Conservation (phyloP, 2,888 invertebrate species). For the Vesta saturnalis region DNA sequence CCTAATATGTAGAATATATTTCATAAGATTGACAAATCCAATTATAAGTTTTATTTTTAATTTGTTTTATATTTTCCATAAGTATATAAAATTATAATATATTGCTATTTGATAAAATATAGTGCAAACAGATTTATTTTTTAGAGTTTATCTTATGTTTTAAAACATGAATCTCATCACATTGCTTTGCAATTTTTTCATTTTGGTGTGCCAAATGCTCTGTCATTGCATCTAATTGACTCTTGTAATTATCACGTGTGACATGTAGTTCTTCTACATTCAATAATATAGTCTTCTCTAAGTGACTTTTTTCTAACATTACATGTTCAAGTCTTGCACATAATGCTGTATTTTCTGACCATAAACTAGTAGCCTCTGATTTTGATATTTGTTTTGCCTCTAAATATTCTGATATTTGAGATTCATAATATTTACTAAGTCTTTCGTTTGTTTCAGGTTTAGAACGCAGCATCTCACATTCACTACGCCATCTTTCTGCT, state of each 20-base stretch:
- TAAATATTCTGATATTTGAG: slow-evolving; percentile 54
- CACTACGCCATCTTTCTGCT: slow-evolving; percentile 77
- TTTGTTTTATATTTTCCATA: too few species aligned
- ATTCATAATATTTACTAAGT: slow-evolving; percentile 58
- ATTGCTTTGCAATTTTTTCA: slow-evolving; percentile 85
- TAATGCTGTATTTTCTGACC: slow-evolving; percentile 60
- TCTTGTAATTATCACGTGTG: slow-evolving; percentile 73
- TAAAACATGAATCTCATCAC: slow-evolving; percentile 80
- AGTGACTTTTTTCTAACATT: slow-evolving; percentile 62
- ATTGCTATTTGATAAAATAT: too few species aligned
- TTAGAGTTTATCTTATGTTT: slow-evolving; percentile 65
- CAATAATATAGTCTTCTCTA: slow-evolving; percentile 66
- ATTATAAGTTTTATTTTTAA: too few species aligned
- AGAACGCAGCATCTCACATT: slow-evolving; percentile 70
- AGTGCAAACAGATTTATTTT: slow-evolving; percentile 51
- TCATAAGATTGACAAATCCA: too few species aligned
- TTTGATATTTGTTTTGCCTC: slow-evolving; percentile 53
- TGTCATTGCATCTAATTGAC: slow-evolving; percentile 79
- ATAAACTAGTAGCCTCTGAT: slow-evolving; percentile 55
- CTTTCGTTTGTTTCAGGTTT: slow-evolving; percentile 57
- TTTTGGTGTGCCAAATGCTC: slow-evolving; percentile 82
- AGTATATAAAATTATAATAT: too few species aligned
- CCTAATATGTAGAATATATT: too few species aligned
- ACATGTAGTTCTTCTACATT: slow-evolving; percentile 74
- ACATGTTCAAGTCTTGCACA: slow-evolving; percentile 65